Conservation (phyloP, 2,888 invertebrate species). For the Aphrophora alni region DNA sequence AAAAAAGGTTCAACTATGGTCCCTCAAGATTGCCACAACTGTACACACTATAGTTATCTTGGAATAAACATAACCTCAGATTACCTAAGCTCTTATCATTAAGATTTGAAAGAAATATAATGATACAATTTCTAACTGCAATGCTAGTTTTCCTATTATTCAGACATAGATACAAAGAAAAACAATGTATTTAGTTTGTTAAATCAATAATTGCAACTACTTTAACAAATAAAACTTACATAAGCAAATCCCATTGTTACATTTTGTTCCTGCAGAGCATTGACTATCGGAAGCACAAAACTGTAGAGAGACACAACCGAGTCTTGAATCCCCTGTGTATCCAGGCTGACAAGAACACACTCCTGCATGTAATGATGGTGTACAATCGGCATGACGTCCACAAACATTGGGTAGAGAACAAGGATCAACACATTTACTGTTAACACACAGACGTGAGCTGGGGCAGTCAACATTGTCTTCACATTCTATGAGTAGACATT, state of each 20-base stretch:
- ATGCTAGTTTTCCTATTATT: too few species aligned
- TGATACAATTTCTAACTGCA: too few species aligned
- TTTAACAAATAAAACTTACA: constrained; percentile 61
- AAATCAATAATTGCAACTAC: too few species aligned
- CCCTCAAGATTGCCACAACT: too few species aligned
- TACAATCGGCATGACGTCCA: constrained; percentile 79
- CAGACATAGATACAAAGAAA: too few species aligned
- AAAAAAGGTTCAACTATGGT: too few species aligned
- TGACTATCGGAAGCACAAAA: constrained; percentile 82
- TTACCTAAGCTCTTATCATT: too few species aligned
- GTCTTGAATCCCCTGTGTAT: constrained; percentile 83
- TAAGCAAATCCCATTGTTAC: constrained; percentile 81
- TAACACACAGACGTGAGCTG: constrained; percentile 74
- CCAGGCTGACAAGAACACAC: constrained; percentile 85
- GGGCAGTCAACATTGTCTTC: constrained; percentile 78
- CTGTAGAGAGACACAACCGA: constrained; percentile 83
- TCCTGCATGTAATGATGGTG: constrained; percentile 81
- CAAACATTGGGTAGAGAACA: constrained; percentile 83
- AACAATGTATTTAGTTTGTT: too few species aligned
- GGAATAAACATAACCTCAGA: too few species aligned
- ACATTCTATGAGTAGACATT: constrained; percentile 79
- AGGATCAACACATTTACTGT: constrained; percentile 81
- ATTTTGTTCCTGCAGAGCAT: constrained; percentile 84
- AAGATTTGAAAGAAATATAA: too few species aligned
- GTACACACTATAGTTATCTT: too few species aligned